These are phyloP conservation scores for Struthidea cinerea DNA, from an alignment of 2,113 vertebrate genomes.

Conservation along the genomic window DNA sequence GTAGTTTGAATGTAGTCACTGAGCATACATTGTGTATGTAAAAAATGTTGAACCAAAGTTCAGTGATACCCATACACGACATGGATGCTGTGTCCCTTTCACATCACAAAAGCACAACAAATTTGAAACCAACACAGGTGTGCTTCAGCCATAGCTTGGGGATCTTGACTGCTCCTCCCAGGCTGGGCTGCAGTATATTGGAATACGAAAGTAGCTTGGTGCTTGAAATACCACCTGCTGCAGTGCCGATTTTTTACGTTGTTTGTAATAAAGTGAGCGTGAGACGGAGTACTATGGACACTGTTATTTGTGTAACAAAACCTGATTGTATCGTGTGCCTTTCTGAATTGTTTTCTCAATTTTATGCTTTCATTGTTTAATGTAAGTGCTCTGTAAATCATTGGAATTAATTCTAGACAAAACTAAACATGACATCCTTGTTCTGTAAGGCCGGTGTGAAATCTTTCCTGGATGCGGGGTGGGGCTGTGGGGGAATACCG, in stretches of 20 bases:
- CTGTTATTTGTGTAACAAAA: conserved; percentile 12
- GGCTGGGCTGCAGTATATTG: not conserved
- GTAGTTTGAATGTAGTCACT: not conserved
- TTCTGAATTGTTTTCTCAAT: not conserved
- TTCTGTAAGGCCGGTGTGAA: not conserved
- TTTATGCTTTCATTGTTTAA: conserved; percentile 24
- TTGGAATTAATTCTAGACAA: not conserved
- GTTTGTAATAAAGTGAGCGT: conserved; percentile 8
- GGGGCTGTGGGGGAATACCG: not conserved
- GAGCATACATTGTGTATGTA: not conserved
- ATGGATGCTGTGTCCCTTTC: not conserved
- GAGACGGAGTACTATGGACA: not conserved
- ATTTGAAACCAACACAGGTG: rapidly evolving
- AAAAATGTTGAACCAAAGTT: not conserved
- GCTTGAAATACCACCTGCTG: not conserved
- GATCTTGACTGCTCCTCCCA: not conserved
- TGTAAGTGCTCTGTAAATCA: conserved; percentile 47
- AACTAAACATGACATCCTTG: conserved; percentile 7
- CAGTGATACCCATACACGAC: too few species aligned
- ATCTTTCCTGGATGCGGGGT: not conserved
- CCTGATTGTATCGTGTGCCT: conserved; percentile 31
- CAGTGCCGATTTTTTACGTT: not conserved
- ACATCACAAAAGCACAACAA: not conserved
- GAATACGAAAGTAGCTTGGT: not conserved
- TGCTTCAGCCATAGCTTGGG: not conserved